These are phyloP conservation scores for Parotocinclus haroldoi DNA, from an alignment of 2,797 vertebrate genomes.

Conservation along the genomic window DNA sequence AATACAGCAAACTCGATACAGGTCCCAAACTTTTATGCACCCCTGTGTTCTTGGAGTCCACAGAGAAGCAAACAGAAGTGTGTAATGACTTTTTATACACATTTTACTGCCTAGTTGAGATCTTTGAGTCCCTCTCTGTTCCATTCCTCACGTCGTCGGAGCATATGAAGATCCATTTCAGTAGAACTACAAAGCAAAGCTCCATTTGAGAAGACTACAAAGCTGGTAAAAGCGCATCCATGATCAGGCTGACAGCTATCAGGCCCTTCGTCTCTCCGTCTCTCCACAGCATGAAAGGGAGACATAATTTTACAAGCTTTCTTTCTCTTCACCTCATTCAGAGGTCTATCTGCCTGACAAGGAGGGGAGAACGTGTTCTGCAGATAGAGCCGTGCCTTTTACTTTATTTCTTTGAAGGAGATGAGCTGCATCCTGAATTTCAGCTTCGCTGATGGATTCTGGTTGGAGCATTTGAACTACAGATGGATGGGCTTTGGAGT, in stretches of 20 bases:
- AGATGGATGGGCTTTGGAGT: too few relatives aligned
- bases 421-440: too few relatives aligned
- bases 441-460: too few relatives aligned
- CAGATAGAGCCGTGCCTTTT: too few relatives aligned
- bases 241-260: conserved; percentile 54
- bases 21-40: not conserved
- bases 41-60: not conserved
- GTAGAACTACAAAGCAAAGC: conserved; percentile 2
- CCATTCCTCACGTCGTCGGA: not conserved
- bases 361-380: too few relatives aligned
- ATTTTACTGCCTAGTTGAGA: conserved; percentile 6
- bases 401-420: too few relatives aligned
- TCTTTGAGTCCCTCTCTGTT: conserved; percentile 3
- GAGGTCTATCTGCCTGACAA: too few relatives aligned
- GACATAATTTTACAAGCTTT: not conserved
- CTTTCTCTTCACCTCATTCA: too few relatives aligned
- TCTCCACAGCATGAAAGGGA: conserved; percentile 26
- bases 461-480: too few relatives aligned
- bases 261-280: conserved; percentile 49
- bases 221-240: conserved; percentile 52
- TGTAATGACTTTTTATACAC: not conserved
- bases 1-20: not conserved
- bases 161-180: not conserved
- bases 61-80: not conserved
- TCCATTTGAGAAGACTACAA: conserved; percentile 35